A percentile compares a stretch with the other conserved stretches of the same genome.
These are phyloP conservation scores for Sebastes glaucus DNA, from an alignment of 2,797 vertebrate genomes.

Conservation along the genomic window DNA sequence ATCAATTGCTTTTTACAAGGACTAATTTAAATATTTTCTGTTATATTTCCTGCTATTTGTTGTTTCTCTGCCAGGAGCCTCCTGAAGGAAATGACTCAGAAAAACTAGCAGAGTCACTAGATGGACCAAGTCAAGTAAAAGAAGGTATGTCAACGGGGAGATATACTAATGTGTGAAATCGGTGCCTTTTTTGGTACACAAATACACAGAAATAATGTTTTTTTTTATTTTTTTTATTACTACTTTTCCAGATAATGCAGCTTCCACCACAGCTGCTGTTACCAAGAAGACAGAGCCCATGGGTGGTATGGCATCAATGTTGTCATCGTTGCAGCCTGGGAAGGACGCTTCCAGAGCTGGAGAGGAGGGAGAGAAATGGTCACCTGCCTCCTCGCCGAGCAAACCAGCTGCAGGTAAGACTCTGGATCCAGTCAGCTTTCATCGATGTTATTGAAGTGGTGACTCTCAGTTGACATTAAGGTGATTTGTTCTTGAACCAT, in stretches of 20 bases:
- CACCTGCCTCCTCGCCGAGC: conserved; percentile 47
- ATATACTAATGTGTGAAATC: neutral
- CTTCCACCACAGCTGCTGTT: conserved; percentile 22
- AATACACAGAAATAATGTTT: neutral
- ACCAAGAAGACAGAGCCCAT: conserved; percentile 49
- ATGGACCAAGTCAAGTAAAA: conserved; percentile 50
- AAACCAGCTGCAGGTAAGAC: conserved; percentile 75
- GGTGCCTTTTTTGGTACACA: neutral
- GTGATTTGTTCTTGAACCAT: neutral
- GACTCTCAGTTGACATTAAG: neutral
- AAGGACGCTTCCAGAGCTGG: conserved; percentile 35
- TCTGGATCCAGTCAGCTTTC: neutral
- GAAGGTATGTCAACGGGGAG: conserved; percentile 40
- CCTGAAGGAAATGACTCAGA: conserved; percentile 38
- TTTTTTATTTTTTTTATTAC: neutral
- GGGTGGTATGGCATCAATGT: conserved; percentile 34
- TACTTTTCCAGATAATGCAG: conserved; percentile 58
- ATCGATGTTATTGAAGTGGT: rapidly evolving
- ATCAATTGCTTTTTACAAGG: neutral
- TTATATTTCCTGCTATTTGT: neutral
- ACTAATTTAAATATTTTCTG: neutral
- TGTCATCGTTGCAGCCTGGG: conserved; percentile 36
- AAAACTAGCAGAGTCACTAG: conserved; percentile 31
- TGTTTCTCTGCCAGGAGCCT: conserved; percentile 44
- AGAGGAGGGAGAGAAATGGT: conserved; percentile 59